Evolutionary conservation across 2,888 invertebrate genomes (phyloP), one percentile per base, ranked within the genome.

Genomic region (Perithous albicinctus): DNA sequence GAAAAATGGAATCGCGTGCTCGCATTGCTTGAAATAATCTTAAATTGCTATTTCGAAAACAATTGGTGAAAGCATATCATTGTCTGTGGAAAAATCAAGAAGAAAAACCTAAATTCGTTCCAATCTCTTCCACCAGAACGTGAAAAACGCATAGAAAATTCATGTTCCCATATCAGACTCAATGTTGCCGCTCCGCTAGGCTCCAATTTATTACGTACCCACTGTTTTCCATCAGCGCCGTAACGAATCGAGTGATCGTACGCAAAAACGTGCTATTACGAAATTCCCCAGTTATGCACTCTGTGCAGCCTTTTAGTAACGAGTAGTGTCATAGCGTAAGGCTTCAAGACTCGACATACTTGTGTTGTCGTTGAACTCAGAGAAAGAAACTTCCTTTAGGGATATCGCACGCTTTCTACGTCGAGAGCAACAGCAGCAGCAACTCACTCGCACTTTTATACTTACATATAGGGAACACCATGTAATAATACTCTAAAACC

Each of bases 391-490:
- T 73, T 76, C 59, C 80, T 76, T 80, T 72, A 48, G 32, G 80
- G 41, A 80, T 76, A 80, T 80, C 72, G 61, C 72, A 66, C 76
- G 76, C 76, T 80, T 76, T 80, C 80, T 80, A 73, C 61, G 43
- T 46, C 10, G 10, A 23, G 20, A 59, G 66, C 51, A 38, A 32
- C 20, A 32, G n/a, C n/a, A n/a, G n/a, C 15, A 67, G 56, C 46
- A 43, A 18, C 59, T 26, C 56, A 26, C 76, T 76, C 20, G 67
- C 26, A 76, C 38, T 76, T 72, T 80, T 59, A 32, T 72, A 48
- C 48, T 56, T 61, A 43, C 72, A 66, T 67, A 72, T 61, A 80
- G 76, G 76, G 26, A 67, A 67, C 29, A 8, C 46, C 43, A 29
- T 77, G 66, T 48, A 61, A 76, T 72, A 76, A 80, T 76, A 80